These are phyloP conservation scores for Ursus arctos DNA, from an alignment of 2,113 vertebrate genomes.

Conservation along the genomic window DNA sequence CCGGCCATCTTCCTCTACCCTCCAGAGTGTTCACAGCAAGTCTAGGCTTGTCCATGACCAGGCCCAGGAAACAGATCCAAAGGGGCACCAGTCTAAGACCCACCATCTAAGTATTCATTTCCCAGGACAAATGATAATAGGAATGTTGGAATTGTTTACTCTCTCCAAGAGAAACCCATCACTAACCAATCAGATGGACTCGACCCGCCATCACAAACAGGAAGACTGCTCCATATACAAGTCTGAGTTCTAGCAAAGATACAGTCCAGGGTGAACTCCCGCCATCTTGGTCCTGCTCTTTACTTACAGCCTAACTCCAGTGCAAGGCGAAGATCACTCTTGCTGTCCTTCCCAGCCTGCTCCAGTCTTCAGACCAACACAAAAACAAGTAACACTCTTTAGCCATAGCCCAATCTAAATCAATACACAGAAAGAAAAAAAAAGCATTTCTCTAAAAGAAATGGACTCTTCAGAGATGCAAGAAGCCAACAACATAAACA, in stretches of 20 bases:
- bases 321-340: neutral
- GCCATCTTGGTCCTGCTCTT: no score
- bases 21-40: neutral
- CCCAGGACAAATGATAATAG: neutral
- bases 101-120: neutral
- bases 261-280: neutral
- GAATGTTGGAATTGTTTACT: neutral
- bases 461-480: conserved; percentile 5
- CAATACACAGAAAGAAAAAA: neutral
- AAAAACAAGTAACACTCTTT: neutral
- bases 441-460: conserved; percentile 40
- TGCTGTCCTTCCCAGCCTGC: neutral
- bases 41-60: neutral
- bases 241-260: neutral
- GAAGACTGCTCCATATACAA: neutral
- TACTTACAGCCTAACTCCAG: neutral
- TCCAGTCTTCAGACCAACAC: neutral
- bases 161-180: neutral
- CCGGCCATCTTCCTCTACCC: neutral
- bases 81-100: neutral
- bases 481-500: conserved; percentile 30
- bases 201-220: neutral
- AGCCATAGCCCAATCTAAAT: neutral
- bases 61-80: neutral
- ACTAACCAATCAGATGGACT: neutral